phyloP scores from a whole-genome alignment of 2,888 invertebrate species.

The Tortrix viridana region DNA sequence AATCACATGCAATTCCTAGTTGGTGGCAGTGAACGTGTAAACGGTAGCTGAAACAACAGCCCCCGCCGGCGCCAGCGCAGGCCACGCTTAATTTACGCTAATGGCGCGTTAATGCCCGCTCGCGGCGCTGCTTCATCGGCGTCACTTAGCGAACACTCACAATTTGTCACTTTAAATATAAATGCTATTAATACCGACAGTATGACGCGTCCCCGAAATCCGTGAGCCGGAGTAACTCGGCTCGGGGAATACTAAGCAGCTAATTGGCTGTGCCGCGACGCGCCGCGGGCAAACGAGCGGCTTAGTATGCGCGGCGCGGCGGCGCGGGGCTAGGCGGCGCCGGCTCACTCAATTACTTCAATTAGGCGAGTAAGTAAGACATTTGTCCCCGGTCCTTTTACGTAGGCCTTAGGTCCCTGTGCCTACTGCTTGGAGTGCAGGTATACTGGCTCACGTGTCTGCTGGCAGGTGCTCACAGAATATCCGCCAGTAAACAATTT shows the following conservation, averaged over 20 bases:
- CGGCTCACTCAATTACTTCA: too few relatives aligned
- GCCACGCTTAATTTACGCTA: conserved; percentile 71
- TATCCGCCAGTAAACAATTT: too few relatives aligned
- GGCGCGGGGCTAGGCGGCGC: not conserved
- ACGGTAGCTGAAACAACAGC: not conserved
- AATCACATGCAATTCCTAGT: not conserved
- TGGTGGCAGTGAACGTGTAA: not conserved
- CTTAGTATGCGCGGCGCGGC: conserved; percentile 43
- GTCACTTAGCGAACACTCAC: conserved; percentile 17
- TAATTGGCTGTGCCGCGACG: conserved; percentile 41
- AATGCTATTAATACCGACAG: conserved; percentile 18
- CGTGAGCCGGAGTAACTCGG: not conserved
- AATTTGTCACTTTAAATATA: conserved; percentile 27
- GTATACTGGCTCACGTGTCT: too few relatives aligned
- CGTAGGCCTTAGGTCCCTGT: too few relatives aligned
- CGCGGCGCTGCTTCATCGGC: not conserved
- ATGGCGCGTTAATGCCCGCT: conserved; percentile 69
- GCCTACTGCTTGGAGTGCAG: too few relatives aligned
- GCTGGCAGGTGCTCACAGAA: too few relatives aligned
- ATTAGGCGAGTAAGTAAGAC: too few relatives aligned
- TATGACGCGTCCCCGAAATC: conserved; percentile 10
- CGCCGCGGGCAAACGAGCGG: conserved; percentile 19
- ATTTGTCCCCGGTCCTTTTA: too few relatives aligned
- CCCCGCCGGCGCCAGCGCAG: conserved; percentile 37
- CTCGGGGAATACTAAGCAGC: conserved; percentile 49